Evolutionary conservation across 2,113 vertebrate species (phyloP), one percentile per base, ranked within the genome.

Genomic region (Hydropotes inermis): DNA sequence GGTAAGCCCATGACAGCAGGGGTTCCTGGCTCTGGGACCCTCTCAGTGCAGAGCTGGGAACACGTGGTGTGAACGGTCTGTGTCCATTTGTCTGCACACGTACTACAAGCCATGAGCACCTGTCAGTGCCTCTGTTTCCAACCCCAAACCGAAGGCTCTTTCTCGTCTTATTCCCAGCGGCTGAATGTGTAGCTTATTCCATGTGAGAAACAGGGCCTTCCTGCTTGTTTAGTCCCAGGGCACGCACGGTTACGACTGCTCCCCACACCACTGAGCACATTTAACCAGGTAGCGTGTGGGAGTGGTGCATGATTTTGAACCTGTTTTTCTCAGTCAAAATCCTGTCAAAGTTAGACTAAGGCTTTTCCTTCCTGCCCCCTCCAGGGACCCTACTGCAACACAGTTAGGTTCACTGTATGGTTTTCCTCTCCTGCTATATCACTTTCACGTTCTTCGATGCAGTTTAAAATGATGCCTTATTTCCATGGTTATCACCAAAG

Each of bases 351-450:
- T 30, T 7, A 10, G 52, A 57, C 27, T 6, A 0, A 13, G 19
- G 7, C 45, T 39, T 10, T 30, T 12, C 3, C 64, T 6, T 25
- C 43, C 55, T 33, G 16, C 6, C 2, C 47, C 45, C 45, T 27
- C 7, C 27, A 17, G 27, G 5, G 21, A 0, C 2, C 8, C 9
- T 1, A 7, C 15, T 9, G 28, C 13, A 55, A 14, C 23, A 4
- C 21, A 10, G 19, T 2, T 30, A 5, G 7, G 5, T 0, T 15
- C 33, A 2, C 4, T 0, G 13, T 9, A 9, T 19, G 39, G 36
- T 64, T 25, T 11, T 87, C 47, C 39, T 14, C 57, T 27, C 39
- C 4, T 19, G 23, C 7, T 7, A 16, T 3, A 50, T 14, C 74
- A 19, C 28, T 25, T 33, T 25, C 10, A 0, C 7, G 4, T 30